Evolutionary conservation across 53 echinoderm and acorn worm species (phyloP).

Genomic region (Actinopyga echinites): DNA sequence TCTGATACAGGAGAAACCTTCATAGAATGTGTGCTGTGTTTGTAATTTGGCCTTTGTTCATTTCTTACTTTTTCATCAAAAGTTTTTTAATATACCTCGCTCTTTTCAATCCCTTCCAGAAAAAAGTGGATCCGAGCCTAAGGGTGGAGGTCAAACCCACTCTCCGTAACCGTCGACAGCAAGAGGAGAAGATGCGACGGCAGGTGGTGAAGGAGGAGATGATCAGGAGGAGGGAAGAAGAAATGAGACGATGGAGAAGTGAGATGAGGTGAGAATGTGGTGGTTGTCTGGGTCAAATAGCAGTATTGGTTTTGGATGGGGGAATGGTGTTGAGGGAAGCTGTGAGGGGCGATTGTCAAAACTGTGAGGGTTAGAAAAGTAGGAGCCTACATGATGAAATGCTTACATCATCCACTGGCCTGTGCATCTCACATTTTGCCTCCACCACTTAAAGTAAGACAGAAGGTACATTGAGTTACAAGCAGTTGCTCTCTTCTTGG

Average conservation of each 20-base stretch:
- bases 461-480: too few relatives aligned
- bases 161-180: conserved; percentile 74
- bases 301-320: neutral
- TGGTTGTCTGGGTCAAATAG: neutral
- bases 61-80: too few relatives aligned
- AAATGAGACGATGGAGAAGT: conserved; percentile 74
- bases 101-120: conserved; percentile 39
- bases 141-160: conserved; percentile 90
- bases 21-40: too few relatives aligned
- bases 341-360: too few relatives aligned
- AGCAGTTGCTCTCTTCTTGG: too few relatives aligned
- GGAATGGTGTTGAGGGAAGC: neutral
- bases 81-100: too few relatives aligned
- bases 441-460: too few relatives aligned
- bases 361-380: too few relatives aligned
- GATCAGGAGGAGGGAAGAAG: conserved; percentile 79
- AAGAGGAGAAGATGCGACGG: conserved; percentile 92
- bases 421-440: too few relatives aligned
- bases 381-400: too few relatives aligned
- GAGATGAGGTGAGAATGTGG: conserved; percentile 78
- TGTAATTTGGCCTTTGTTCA: neutral
- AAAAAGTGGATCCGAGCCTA: conserved; percentile 92
- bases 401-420: too few relatives aligned
- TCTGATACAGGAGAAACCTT: too few relatives aligned
- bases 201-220: conserved; percentile 97